These are phyloP conservation scores for Trachelipus rathkii DNA, from an alignment of 1,140 invertebrate genomes.

Conservation along the genomic window DNA sequence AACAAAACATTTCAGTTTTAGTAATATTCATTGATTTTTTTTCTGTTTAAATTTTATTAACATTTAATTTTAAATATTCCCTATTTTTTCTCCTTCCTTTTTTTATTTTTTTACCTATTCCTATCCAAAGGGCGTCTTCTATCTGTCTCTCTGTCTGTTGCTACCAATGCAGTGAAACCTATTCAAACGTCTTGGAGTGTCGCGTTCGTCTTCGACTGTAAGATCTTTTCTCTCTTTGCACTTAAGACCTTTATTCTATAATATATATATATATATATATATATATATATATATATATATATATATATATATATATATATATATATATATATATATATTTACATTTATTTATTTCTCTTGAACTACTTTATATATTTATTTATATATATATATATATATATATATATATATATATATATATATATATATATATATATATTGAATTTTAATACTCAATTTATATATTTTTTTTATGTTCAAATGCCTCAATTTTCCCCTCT, in stretches of 20 bases:
- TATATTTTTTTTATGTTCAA: background rate
- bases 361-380: background rate
- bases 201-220: background rate
- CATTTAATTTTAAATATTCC: too few species aligned
- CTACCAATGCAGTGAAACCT: background rate
- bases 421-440: background rate
- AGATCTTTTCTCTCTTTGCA: conserved; percentile 5
- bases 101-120: too few species aligned
- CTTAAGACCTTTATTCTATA: conserved; percentile 2
- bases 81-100: too few species aligned
- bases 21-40: too few species aligned
- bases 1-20: too few species aligned
- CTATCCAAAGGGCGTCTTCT: background rate
- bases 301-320: conserved; percentile 13
- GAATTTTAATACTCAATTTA: background rate
- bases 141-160: background rate
- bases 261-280: background rate
- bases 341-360: background rate
- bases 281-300: conserved; percentile 16
- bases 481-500: conserved; percentile 9
- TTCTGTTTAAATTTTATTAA: too few species aligned
- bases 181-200: background rate
- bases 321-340: conserved; percentile 17
- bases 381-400: background rate
- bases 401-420: background rate